Evolutionary conservation across 1,140 invertebrate species (phyloP), one percentile per base, ranked within the genome.

Genomic region (Lordiphosa stackelbergi): DNA sequence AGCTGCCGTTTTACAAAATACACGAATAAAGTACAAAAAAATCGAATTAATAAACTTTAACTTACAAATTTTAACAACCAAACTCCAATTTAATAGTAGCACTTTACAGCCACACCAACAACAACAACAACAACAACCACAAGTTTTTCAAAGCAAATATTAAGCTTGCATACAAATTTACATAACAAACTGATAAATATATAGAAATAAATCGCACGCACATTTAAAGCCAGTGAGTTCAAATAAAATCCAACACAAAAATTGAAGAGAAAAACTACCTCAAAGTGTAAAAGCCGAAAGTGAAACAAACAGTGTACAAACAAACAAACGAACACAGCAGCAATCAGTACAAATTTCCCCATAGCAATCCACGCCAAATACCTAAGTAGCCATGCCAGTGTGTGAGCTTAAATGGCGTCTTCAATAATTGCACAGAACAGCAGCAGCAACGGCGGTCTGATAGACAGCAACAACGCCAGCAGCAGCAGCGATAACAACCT

Each of bases 351-450:
- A 57, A 37, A 47, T 42, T 12, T 13, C 46, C 8, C 48, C 11
- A 31, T 10, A 10, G 16, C n/a, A 12, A 51, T 6, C 45, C 11
- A 34, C 5, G 38, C 45, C 34, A 45, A 36, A 11, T 11, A 78
- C 60, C 73, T 79, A 77, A 77, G 78, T 69, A 81, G 84, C 74
- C 85, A 86, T 86, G 85, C 85, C 53, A 73, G 51, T 46, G 54
- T 64, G 49, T 46, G 74, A 46, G 56, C 66, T 79, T 87, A 87
- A 86, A 87, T 87, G 85, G 85, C 85, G 77, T 87, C 85, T 66
- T 72, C 85, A 86, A 85, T 87, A 75, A 84, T 87, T 73, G 85
- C 85, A 71, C 81, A 79, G 60, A 72, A 66, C 56, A 73, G 78
- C 75, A 71, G 69, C 66, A 71, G 69, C 69, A 60, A 55, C 41